Conservation (phyloP, 2,797 vertebrate genomes). For the Falco peregrinus region DNA sequence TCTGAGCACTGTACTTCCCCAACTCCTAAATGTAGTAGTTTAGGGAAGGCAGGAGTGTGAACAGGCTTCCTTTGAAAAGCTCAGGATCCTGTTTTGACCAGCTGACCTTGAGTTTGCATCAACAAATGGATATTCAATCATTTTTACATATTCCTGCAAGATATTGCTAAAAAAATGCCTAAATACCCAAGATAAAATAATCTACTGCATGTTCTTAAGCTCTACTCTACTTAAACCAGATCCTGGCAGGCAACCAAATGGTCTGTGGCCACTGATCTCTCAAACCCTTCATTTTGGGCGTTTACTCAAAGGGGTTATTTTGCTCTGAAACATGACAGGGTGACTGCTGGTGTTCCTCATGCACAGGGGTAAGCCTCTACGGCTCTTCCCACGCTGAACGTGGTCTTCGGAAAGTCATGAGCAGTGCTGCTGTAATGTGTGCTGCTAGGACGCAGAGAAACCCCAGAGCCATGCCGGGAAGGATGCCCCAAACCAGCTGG, state of each 20-base stretch:
- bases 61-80: background rate
- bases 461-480: background rate
- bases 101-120: background rate
- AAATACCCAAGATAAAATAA: background rate
- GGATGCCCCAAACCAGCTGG: background rate
- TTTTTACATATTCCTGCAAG: background rate
- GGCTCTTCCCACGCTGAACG: fast-evolving
- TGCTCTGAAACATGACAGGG: fast-evolving
- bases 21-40: fast-evolving
- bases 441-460: background rate
- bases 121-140: background rate
- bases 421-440: background rate
- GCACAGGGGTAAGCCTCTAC: background rate
- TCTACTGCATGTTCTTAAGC: fast-evolving
- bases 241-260: background rate
- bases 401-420: fast-evolving
- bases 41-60: background rate
- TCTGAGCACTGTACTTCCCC: background rate
- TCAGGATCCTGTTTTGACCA: background rate
- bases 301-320: background rate
- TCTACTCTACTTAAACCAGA: background rate
- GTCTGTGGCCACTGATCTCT: background rate
- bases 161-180: background rate
- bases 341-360: background rate
- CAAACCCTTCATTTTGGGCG: background rate